Evolutionary conservation across 2,888 invertebrate species (phyloP).

Genomic region (Podabrus alpinus): DNA sequence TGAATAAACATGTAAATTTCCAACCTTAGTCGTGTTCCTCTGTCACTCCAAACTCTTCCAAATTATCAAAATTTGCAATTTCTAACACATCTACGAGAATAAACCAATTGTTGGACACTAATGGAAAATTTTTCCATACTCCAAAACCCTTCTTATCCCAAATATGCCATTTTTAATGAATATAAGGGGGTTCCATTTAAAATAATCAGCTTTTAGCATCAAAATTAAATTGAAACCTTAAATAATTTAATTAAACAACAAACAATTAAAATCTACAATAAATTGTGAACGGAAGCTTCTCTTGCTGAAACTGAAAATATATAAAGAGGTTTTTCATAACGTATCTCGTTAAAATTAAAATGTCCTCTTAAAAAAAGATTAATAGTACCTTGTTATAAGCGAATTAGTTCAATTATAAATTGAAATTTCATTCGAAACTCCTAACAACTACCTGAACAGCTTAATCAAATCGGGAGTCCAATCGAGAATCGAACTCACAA

Average conservation of each 20-base stretch:
- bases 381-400: background rate
- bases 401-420: background rate
- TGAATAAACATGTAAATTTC: slow-evolving; percentile 51
- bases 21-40: slow-evolving; percentile 32
- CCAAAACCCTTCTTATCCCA: background rate
- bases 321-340: background rate
- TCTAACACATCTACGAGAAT: slow-evolving; percentile 19
- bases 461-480: too few relatives aligned
- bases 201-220: background rate
- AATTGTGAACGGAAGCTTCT: background rate
- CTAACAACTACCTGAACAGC: background rate
- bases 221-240: background rate
- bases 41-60: slow-evolving; percentile 26
- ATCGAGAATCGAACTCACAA: too few relatives aligned
- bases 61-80: slow-evolving; percentile 29
- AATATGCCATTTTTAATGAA: background rate
- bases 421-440: background rate
- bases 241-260: background rate
- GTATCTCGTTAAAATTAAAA: background rate
- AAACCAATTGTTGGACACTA: slow-evolving; percentile 18
- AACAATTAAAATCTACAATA: background rate
- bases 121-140: background rate
- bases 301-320: background rate
- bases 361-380: background rate
- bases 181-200: background rate